Percentiles rank a stretch among this genome's conserved stretches.
phyloP scores from a whole-genome alignment of 2,888 invertebrate genomes.

The Cheilosia vulpina region DNA sequence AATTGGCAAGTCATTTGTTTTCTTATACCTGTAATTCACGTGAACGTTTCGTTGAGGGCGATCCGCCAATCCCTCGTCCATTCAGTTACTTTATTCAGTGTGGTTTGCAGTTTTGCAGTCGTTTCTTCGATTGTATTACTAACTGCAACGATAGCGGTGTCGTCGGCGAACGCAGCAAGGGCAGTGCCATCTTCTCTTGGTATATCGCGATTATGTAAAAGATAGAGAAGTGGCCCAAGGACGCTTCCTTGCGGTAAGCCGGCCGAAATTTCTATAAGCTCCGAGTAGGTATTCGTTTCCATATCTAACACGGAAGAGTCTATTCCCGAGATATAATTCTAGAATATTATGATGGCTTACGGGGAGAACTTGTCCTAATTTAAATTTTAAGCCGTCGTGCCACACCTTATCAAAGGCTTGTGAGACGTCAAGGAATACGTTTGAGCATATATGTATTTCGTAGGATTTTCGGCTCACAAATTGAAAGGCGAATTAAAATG shows the following conservation, averaged over 20 bases:
- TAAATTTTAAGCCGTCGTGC: too few species aligned
- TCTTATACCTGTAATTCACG: not conserved
- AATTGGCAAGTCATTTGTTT: not conserved
- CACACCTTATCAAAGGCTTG: too few species aligned
- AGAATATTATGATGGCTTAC: too few species aligned
- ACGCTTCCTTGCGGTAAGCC: conserved; percentile 13
- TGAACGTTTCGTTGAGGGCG: conserved; percentile 9
- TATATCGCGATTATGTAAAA: conserved; percentile 6
- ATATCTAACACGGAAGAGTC: too few species aligned
- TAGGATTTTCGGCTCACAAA: too few species aligned
- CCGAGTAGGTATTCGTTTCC: conserved; percentile 1
- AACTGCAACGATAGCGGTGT: conserved; percentile 9
- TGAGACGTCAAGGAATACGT: too few species aligned
- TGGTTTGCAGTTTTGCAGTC: too few species aligned
- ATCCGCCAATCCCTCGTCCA: not conserved
- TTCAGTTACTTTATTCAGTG: not conserved
- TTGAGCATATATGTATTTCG: too few species aligned
- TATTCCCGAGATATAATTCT: too few species aligned
- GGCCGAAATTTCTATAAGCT: not conserved
- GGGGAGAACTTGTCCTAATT: too few species aligned
- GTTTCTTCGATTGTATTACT: too few species aligned
- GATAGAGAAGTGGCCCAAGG: conserved; percentile 4
- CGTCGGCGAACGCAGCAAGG: conserved; percentile 10
- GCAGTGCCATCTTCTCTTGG: conserved; percentile 3
- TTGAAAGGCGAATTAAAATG: too few species aligned